Evolutionary conservation across 1,140 invertebrate species (phyloP).

Genomic region (Drosophila rufa): DNA sequence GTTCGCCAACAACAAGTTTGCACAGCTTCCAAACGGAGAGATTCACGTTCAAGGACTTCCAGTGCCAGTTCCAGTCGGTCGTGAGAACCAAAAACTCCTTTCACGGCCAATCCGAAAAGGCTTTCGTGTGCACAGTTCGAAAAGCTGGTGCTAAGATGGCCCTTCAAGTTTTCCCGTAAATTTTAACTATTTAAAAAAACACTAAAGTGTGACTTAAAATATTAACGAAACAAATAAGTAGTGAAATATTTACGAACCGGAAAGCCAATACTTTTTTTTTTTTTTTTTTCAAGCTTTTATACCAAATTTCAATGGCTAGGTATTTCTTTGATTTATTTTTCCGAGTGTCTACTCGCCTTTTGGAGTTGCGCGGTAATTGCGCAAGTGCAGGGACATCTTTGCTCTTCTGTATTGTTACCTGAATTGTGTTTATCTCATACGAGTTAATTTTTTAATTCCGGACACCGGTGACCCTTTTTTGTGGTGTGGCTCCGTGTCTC

Average conservation of each 20-base stretch:
- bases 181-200: no score
- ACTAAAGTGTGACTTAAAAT: neutral
- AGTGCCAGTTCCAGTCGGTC: constrained; percentile 66
- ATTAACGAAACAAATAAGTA: neutral
- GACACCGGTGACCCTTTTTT: constrained; percentile 7
- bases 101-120: constrained; percentile 63
- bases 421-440: constrained; percentile 26
- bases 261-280: no score
- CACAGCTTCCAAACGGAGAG: constrained; percentile 56
- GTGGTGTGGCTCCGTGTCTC: constrained; percentile 54
- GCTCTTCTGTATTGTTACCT: constrained; percentile 33
- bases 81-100: constrained; percentile 66
- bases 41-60: constrained; percentile 62
- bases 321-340: neutral
- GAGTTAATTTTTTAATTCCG: constrained; percentile 27
- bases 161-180: no score
- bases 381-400: constrained; percentile 72
- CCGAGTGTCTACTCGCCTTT: constrained; percentile 60
- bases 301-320: no score
- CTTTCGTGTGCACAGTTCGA: constrained; percentile 42
- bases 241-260: neutral
- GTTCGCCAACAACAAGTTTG: constrained; percentile 47
- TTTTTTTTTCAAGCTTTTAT: no score
- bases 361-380: constrained; percentile 77
- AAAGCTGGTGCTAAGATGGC: neutral